phyloP scores from a whole-genome alignment of 2,888 invertebrate genomes.

The Amiota communis region DNA sequence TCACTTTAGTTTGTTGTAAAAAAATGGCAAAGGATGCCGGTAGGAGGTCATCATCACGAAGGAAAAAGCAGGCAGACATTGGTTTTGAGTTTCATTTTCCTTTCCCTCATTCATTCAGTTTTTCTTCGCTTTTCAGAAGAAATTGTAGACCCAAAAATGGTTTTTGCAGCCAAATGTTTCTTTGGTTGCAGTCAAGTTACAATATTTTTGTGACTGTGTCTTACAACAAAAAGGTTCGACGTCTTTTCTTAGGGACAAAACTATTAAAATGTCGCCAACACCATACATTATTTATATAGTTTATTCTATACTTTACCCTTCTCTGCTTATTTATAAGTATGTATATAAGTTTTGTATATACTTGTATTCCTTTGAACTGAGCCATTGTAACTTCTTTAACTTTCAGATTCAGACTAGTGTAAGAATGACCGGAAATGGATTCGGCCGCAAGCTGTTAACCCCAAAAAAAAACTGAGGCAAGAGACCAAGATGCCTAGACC shows the following conservation, averaged over 20 bases:
- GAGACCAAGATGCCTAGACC: neutral
- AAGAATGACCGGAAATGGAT: constrained; percentile 17
- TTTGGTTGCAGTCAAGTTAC: constrained; percentile 5
- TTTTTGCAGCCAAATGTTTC: constrained; percentile 14
- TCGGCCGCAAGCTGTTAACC: constrained; percentile 15
- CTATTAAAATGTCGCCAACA: constrained; percentile 65
- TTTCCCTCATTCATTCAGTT: neutral
- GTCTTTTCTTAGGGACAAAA: constrained; percentile 49
- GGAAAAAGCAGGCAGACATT: neutral
- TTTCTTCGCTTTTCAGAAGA: neutral
- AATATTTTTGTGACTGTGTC: neutral
- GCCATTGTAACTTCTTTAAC: too few species aligned
- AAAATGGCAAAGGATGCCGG: neutral
- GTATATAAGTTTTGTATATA: constrained; percentile 15
- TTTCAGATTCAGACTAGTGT: neutral
- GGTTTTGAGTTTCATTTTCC: neutral
- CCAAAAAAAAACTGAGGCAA: neutral
- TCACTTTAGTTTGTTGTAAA: too few species aligned
- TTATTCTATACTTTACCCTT: neutral
- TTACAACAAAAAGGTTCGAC: too few species aligned
- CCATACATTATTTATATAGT: constrained; percentile 60
- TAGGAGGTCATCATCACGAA: neutral
- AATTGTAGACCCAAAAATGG: constrained; percentile 5
- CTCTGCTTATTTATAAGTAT: constrained; percentile 7
- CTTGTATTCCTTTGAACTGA: neutral